Base-by-base conservation (phyloP, 2,113 vertebrate genomes). In the Tupaia tana region DNA sequence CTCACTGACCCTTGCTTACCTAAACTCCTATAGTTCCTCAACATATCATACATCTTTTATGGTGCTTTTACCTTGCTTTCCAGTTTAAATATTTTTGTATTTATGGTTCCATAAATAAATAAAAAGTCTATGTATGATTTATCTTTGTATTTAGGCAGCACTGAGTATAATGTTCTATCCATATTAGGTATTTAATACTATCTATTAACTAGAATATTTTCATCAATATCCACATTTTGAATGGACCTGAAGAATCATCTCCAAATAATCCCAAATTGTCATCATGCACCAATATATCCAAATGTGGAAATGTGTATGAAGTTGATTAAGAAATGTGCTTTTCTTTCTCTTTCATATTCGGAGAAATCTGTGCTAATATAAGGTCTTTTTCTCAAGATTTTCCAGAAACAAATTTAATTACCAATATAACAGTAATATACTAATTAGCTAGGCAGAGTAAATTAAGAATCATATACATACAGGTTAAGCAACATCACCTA, bases 301-400 rank as follows among this genome's bases (percentile, higher is more conserved):
- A 31, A 86, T 73, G 58, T 79, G 6, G 27, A 94, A 25, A 90
- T 73, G 56, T 66, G 4, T 34, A 7, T 83, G 18, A 79, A 86
- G 6, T 24, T 66, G 19, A 79, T 43, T 69, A 89, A 86, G 58
- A 67, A 95, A 93, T 20, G 93, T 94, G 64, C 27, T 94, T 88
- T 91, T 59, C 20, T 78, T 96, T 71, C 78, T 83, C 66, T 71
- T 87, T 27, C 58, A 14, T 70, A 61, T 84, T 67, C 93, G 63
- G 13, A 25, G 9, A 90, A 95, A 94, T 94, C 10, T 34, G 3
- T 67, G 19, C 56, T 77, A 16, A 95, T 24, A 75, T 11, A 82
- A 96, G 7, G 52, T 20, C 63, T 73, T 20, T 20, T 85, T 74
- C 13, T 70, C 82, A 89, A 90, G 1, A 0, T 0, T 86, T 43